Percentiles rank a stretch among this genome's conserved stretches.
phyloP scores from a whole-genome alignment of 2,113 vertebrate genomes.

The Aix galericulata region DNA sequence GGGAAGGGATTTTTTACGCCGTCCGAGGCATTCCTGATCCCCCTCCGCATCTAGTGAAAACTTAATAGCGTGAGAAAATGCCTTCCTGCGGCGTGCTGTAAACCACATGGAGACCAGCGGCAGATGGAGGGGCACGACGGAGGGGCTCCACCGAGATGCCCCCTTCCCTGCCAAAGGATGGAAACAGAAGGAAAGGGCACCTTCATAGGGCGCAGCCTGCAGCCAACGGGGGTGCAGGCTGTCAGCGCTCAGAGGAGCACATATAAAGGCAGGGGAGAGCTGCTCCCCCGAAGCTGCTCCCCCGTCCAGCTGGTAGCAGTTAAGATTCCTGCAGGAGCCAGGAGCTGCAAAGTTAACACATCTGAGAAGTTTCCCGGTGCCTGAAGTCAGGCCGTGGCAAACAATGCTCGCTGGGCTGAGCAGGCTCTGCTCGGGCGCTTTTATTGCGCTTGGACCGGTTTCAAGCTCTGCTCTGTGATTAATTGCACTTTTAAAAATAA shows the following conservation, averaged over 20 bases:
- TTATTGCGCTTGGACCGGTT: conserved; percentile 65
- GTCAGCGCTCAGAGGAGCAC: background rate
- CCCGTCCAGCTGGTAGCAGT: conserved; percentile 63
- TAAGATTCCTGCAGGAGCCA: conserved; percentile 72
- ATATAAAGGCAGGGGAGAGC: background rate
- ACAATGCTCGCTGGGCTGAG: conserved; percentile 33
- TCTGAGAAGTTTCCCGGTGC: conserved; percentile 71
- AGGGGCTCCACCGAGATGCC: background rate
- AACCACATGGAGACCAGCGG: conserved; percentile 40
- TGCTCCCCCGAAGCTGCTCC: background rate
- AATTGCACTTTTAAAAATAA: conserved; percentile 58
- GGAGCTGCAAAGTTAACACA: conserved; percentile 65
- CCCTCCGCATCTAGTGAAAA: conserved; percentile 58
- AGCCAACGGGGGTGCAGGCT: background rate
- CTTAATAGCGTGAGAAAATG: conserved; percentile 68
- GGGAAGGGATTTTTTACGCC: conserved; percentile 31
- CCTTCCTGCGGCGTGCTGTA: conserved; percentile 8
- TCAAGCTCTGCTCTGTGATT: conserved; percentile 59
- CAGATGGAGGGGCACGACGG: background rate
- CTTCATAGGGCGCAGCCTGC: background rate
- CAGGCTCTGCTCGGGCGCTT: conserved; percentile 40
- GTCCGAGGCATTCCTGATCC: conserved; percentile 14
- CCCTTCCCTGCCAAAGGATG: background rate
- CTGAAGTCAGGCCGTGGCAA: conserved; percentile 50
- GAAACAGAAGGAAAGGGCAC: background rate